Evolutionary conservation across 2,888 invertebrate species (phyloP).

Genomic region (Paralinhomoeus sp.): DNA sequence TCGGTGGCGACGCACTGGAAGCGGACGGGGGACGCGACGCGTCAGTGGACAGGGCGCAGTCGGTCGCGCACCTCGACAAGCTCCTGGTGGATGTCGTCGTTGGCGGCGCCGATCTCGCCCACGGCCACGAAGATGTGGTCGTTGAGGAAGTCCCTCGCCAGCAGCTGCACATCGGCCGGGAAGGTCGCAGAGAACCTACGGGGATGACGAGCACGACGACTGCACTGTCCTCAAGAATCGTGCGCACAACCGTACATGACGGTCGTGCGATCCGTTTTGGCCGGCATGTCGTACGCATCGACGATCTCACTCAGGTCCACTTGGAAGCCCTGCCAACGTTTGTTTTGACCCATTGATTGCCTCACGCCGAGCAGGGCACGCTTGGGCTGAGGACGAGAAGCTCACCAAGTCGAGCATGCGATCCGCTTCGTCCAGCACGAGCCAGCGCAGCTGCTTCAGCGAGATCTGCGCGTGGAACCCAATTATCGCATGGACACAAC

Average conservation of each 20-base stretch:
- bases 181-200: slow-evolving; percentile 39
- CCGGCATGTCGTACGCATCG: not conserved
- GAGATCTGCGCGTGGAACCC: too few species aligned
- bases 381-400: too few species aligned
- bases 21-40: slow-evolving; percentile 11
- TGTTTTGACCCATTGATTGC: too few species aligned
- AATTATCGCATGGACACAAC: too few species aligned
- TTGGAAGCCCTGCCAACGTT: too few species aligned
- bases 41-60: not conserved
- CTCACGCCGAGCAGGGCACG: too few species aligned
- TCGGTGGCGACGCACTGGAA: slow-evolving; percentile 34
- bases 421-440: slow-evolving; percentile 62
- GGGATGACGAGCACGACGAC: too few species aligned
- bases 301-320: not conserved
- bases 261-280: slow-evolving; percentile 5
- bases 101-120: slow-evolving; percentile 77
- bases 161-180: slow-evolving; percentile 45
- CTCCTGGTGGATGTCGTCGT: slow-evolving; percentile 64
- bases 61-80: slow-evolving; percentile 10
- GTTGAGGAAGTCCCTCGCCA: slow-evolving; percentile 51
- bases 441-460: not conserved
- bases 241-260: slow-evolving; percentile 12
- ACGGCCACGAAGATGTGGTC: slow-evolving; percentile 58
- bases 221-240: not conserved
- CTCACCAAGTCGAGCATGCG: slow-evolving; percentile 36